phyloP scores from a whole-genome alignment of 2,888 invertebrate species.

The Himalopsyche japonica region DNA sequence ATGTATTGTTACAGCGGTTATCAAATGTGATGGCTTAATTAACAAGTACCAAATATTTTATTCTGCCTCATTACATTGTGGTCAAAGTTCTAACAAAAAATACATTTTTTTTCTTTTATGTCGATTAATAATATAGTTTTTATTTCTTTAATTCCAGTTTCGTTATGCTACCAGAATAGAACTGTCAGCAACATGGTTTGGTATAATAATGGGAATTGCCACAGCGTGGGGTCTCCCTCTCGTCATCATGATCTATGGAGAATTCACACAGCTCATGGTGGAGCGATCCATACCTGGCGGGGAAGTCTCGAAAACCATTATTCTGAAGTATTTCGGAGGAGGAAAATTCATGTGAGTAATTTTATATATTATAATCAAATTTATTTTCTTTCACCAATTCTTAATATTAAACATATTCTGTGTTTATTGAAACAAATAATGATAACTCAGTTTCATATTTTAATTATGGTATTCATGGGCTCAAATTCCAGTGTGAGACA shows the following conservation, averaged over 20 bases:
- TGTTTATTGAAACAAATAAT: too few relatives aligned
- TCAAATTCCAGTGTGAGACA: too few relatives aligned
- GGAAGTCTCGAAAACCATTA: constrained; percentile 50
- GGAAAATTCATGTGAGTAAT: constrained; percentile 57
- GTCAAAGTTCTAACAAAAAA: too few relatives aligned
- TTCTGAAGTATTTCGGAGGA: constrained; percentile 58
- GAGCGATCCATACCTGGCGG: constrained; percentile 54
- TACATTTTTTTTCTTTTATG: neutral
- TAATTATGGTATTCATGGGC: too few relatives aligned
- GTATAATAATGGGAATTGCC: constrained; percentile 45
- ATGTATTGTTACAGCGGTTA: too few relatives aligned
- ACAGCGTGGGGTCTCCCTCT: constrained; percentile 58
- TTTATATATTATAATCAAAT: neutral
- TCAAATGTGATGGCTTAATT: too few relatives aligned
- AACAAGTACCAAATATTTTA: too few relatives aligned
- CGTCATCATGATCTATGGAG: constrained; percentile 65
- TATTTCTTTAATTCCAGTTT: constrained; percentile 48
- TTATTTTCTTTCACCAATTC: too few relatives aligned
- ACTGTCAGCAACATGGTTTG: constrained; percentile 41
- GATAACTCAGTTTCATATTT: too few relatives aligned
- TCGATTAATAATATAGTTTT: neutral
- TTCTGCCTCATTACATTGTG: too few relatives aligned
- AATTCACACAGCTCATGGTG: constrained; percentile 64
- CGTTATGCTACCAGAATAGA: constrained; percentile 51
- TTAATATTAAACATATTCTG: too few relatives aligned